phyloP scores from a whole-genome alignment of 2,113 vertebrate genomes.

The Isurus oxyrinchus region DNA sequence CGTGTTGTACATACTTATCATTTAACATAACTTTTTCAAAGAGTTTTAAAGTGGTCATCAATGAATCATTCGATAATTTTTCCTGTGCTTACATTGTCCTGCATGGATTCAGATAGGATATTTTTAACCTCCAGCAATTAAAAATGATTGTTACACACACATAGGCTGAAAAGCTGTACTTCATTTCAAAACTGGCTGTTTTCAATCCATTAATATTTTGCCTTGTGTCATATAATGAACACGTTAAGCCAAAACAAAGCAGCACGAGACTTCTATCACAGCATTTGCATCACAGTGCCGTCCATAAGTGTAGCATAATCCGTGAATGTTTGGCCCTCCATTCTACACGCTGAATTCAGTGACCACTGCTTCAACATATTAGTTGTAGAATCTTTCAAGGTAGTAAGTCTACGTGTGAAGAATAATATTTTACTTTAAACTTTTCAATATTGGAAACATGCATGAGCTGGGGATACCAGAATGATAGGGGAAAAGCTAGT shows the following conservation, averaged over 20 bases:
- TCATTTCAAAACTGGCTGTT: neutral
- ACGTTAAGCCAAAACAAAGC: neutral
- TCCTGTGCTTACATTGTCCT: neutral
- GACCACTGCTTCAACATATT: neutral
- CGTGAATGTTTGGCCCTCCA: neutral
- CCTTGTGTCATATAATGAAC: neutral
- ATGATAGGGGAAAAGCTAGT: neutral
- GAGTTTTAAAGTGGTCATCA: neutral
- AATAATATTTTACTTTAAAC: neutral
- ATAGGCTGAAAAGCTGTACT: neutral
- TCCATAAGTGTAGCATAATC: neutral
- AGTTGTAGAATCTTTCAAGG: neutral
- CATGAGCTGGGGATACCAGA: no score
- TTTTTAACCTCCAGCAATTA: neutral
- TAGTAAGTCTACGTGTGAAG: neutral
- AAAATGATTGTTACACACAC: neutral
- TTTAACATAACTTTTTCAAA: neutral
- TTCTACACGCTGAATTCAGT: neutral
- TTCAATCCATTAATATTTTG: neutral
- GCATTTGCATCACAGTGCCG: no score
- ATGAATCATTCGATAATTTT: neutral
- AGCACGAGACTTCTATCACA: neutral
- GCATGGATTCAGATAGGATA: neutral
- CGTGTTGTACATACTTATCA: neutral
- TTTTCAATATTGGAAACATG: no score